Base-by-base conservation (phyloP, 2,113 vertebrate species). In the Toxostoma redivivum region DNA sequence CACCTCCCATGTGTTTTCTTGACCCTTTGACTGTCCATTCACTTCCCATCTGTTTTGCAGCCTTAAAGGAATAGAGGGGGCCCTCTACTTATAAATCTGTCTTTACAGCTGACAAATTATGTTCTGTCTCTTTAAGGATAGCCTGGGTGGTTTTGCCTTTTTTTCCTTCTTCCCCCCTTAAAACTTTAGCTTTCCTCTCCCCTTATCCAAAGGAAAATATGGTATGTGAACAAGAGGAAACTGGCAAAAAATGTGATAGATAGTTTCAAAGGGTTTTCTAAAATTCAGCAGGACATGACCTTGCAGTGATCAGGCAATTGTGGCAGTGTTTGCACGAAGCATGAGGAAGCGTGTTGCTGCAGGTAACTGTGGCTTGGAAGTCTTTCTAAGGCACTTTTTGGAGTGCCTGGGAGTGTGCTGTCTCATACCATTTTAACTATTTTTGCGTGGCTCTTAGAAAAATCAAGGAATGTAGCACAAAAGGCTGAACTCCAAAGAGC, bases 1-100 rank as follows among this genome's bases (percentile, higher is more conserved):
- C 96, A 95, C 97, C 97, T 98, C 97, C 98, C 97, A 67, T 95
- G 95, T 97, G 95, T 97, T 98, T 98, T 97, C 97, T 96, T 97
- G 97, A 98, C 98, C 98, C 97, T 85, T 92, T 97, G 97, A 95
- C 97, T 97, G 96, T 97, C 98, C 98, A 98, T 98, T 98, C 98
- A 97, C 97, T 98, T 97, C 98, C 98, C 98, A 98, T 98, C 98
- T 98, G 98, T 98, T 98, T 98, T 97, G 86, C 94, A 94, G 92
- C 90, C 97, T 97, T 98, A 97, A 98, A 98, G 97, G 97, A 98
- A 97, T 92, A 88, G 96, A 97, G 95, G 95, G 94, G 96, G 92
- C 96, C 95, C 95, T 97, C 96, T 97, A 94, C 93, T 96, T 98
- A 98, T 98, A 97, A 98, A 98, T 98, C 98, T 98, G 97, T 98